Base-by-base conservation (phyloP, 1,140 invertebrate genomes). In the Drusus annulatus region DNA sequence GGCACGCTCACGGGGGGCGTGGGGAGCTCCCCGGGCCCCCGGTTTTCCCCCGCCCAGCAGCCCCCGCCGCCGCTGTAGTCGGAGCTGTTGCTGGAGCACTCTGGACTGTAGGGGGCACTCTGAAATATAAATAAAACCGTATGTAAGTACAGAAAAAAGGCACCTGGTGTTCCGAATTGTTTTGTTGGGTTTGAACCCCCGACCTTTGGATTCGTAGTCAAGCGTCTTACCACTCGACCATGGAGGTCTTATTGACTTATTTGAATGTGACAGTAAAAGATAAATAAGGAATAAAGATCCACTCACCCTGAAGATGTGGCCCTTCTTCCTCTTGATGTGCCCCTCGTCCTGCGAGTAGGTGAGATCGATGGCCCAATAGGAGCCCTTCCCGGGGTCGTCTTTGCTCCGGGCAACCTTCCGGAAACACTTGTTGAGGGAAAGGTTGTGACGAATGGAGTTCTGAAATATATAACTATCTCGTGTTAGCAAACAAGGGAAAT, bases 401-500 rank as follows among this genome's bases (percentile, higher is more conserved):
- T 93, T 92, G 74, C 91, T 91, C 60, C 92, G 87, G 8, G 92
- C 90, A 76, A 93, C 91, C 85, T 93, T 93, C 81, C 92, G 90
- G 85, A 94, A 94, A 86, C 96, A 98, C 86, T 97, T 98, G 90
- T 98, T 98, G 71, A 98, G 90, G 0, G 96, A 97, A 62, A 98
- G 87, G 85, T 98, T 98, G 89, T 98, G 97, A 58, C 97, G 91
- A 85, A 98, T 98, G 2, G 96, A 98, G 85, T 98, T 98, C 96
- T 98, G 91, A 8, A 89, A 68, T 17, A 21, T 17, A 16, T 25
- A 63, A 23, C 2, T 8, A 1, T 13, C 0, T 1, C 10, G 13
- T 45, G 13, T 45, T 45, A 45, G 13, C 36, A 45, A 1, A 1
- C 25, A 28, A 28, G n/a, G n/a, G n/a, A n/a, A 13, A 45, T 45